Evolutionary conservation across 2,888 invertebrate species (phyloP).

Genomic region (Diachrysia chrysitis): DNA sequence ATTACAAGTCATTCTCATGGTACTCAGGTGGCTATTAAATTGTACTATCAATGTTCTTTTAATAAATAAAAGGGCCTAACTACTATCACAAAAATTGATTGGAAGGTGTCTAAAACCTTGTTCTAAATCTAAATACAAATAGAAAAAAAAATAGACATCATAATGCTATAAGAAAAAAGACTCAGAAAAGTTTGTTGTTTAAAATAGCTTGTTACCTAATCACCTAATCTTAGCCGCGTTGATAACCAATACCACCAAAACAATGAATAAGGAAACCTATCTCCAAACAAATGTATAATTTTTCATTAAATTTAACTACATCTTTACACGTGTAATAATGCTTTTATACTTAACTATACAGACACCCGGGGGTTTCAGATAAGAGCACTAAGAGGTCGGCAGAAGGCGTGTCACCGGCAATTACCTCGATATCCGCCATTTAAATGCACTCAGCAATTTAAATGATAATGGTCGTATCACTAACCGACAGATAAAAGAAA

Average conservation of each 20-base stretch:
- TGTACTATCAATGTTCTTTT: slow-evolving; percentile 30
- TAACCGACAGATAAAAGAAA: slow-evolving; percentile 62
- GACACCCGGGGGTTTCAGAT: slow-evolving; percentile 34
- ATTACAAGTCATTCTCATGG: slow-evolving; percentile 70
- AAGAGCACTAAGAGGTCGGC: slow-evolving; percentile 51
- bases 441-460: slow-evolving; percentile 71
- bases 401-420: slow-evolving; percentile 70
- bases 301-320: background rate
- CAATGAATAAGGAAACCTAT: no score
- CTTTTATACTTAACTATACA: slow-evolving; percentile 31
- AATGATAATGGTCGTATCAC: slow-evolving; percentile 62
- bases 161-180: no score
- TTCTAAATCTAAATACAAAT: background rate
- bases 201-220: no score
- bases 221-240: no score
- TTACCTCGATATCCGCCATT: slow-evolving; percentile 78
- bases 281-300: no score
- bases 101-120: background rate
- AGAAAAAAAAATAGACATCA: no score
- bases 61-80: slow-evolving; percentile 9
- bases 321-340: slow-evolving; percentile 3
- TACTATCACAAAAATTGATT: background rate
- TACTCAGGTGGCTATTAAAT: slow-evolving; percentile 51
- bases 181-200: no score
- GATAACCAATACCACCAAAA: no score